Base-by-base conservation (phyloP, 1,140 invertebrate genomes). In the Tenebrio molitor region DNA sequence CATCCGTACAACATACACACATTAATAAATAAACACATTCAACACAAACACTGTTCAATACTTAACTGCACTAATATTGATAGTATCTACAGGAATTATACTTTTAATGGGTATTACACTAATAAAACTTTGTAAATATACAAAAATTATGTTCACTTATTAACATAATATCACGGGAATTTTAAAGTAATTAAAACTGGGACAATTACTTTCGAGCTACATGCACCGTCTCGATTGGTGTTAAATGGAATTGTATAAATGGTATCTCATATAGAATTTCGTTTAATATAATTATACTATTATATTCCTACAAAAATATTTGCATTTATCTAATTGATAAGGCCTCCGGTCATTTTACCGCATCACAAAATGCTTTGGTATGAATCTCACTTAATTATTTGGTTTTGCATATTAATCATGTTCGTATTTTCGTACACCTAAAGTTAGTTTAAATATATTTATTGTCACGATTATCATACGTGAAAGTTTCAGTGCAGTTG, bases 141-240 rank as follows among this genome's bases (percentile, higher is more conserved):
- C 19, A 65, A 66, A 66, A 66, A 66, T 44, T 44, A 65, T 65
- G 39, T 65, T 25, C 23, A 66, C 64, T 44, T 66, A 64, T 64
- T 19, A 66, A 66, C 64, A 44, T 66, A 66, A 66, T 66, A 66
- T 66, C 64, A 66, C 64, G 64, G 64, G 36, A 66, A 66, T 66
- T 66, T 66, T 8, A 66, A 62, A 42, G 21, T 44, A 39, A 41
- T 65, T 36, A 66, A 39, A 66, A 66, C 64, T 66, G 64, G 64
- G 64, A 42, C 23, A 23, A 7, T 41, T 21, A 12, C 12, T 44
- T 34, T 39, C 14, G 44, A 66, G 42, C 19, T 66, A 44, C 64
- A 66, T 44, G 23, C 5, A 39, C 12, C 14, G 50, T 10, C 10
- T 29, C 16, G 12, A 58, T 58, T 58, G 50, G 50, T 58, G 50